Conservation (phyloP, 2,797 vertebrate genomes). For the Gallirallus australis region DNA sequence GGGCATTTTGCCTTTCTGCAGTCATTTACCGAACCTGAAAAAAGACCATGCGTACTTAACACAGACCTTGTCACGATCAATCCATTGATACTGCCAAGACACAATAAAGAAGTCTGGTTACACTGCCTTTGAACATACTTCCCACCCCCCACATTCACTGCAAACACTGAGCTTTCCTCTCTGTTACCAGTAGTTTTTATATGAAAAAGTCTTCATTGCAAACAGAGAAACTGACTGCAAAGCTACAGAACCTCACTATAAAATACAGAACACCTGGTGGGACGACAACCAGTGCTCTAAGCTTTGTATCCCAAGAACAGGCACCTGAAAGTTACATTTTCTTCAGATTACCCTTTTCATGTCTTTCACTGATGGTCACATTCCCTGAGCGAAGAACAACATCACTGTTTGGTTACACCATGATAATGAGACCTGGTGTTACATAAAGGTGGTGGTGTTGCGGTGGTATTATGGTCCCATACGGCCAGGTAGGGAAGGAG, state of each 20-base stretch:
- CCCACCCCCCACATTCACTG: too few species aligned
- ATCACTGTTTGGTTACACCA: rapidly evolving
- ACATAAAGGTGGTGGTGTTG: rapidly evolving
- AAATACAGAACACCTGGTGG: not conserved
- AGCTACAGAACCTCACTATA: not conserved
- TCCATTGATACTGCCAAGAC: not conserved
- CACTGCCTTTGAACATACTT: not conserved
- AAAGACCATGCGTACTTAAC: not conserved
- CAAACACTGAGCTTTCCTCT: not conserved
- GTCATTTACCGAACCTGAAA: rapidly evolving
- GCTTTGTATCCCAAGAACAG: not conserved
- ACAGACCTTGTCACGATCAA: not conserved
- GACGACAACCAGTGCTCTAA: not conserved
- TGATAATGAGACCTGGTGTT: rapidly evolving
- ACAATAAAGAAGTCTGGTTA: not conserved
- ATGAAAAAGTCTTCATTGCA: not conserved
- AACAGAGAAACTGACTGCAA: not conserved
- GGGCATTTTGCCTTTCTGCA: not conserved
- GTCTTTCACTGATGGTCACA: not conserved
- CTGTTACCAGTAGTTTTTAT: not conserved
- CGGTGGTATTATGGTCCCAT: rapidly evolving
- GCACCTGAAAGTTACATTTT: not conserved
- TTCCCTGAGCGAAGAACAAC: not conserved
- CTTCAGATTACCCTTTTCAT: not conserved
- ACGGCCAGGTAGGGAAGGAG: not conserved